phyloP scores from a whole-genome alignment of 2,888 invertebrate genomes.

The Phoenoteleia sp. region DNA sequence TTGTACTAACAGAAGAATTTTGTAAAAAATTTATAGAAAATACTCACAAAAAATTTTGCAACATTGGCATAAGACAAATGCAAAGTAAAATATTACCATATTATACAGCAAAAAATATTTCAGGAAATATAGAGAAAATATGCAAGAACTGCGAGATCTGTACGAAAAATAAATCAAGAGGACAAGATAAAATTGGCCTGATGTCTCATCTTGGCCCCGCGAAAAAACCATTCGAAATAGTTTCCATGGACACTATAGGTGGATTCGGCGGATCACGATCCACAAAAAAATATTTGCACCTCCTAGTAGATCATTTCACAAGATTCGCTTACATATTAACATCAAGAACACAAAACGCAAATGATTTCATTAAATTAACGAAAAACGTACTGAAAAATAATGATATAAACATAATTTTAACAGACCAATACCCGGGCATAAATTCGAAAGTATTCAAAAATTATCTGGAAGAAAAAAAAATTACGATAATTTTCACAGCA shows the following conservation, averaged over 20 bases:
- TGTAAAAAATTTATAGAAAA: too few species aligned
- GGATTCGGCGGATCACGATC: slow-evolving; percentile 57
- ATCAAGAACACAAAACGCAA: slow-evolving; percentile 9
- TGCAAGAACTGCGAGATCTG: too few species aligned
- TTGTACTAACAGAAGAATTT: slow-evolving; percentile 71
- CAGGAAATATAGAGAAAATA: too few species aligned
- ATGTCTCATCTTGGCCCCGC: slow-evolving; percentile 73
- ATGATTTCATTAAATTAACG: slow-evolving; percentile 25
- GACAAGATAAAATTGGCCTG: slow-evolving; percentile 62
- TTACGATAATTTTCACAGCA: neutral
- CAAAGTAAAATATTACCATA: too few species aligned
- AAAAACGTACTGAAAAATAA: neutral
- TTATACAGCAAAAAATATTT: too few species aligned
- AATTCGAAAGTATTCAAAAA: slow-evolving; percentile 14
- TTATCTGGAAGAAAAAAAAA: slow-evolving; percentile 2
- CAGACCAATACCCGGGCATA: slow-evolving; percentile 24
- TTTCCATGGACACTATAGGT: slow-evolving; percentile 74
- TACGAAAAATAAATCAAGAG: slow-evolving; percentile 71
- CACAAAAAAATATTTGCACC: slow-evolving; percentile 35
- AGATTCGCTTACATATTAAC: slow-evolving; percentile 17
- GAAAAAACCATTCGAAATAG: slow-evolving; percentile 63
- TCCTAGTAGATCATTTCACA: slow-evolving; percentile 27
- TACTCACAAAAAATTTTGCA: too few species aligned
- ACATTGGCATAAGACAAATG: too few species aligned
- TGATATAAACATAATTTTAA: neutral